Evolutionary conservation across 2,888 invertebrate species (phyloP), one percentile per base, ranked within the genome.

Genomic region (Leptopterna dolabrata): DNA sequence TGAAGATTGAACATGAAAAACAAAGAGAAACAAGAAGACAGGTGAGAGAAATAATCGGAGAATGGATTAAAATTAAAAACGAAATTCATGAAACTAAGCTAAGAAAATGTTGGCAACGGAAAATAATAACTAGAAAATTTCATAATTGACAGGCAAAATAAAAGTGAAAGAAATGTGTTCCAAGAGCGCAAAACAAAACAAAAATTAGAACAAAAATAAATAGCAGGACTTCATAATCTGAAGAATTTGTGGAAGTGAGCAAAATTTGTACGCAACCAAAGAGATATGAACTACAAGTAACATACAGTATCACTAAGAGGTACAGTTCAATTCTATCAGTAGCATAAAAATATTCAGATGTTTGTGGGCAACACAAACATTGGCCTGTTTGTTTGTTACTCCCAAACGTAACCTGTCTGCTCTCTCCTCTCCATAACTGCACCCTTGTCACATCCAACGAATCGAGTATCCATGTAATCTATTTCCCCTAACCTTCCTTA

Each of bases 1-100:
- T 91, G 91, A 91, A 92, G 92, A 92, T 93, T 92, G 93, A 93
- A 92, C 93, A 94, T 93, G 93, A 93, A 93, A 93, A 93, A 92
- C 93, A 93, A 91, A 93, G 93, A 92, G 92, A 91, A 89, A 89
- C 88, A 89, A 88, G 88, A 88, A 87, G 89, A 89, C 87, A 89
- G 87, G 88, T 82, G 89, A 87, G 88, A 88, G 87, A 88, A 88
- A 89, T 88, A 89, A 89, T 88, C 89, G 88, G 89, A 45, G 36
- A 73, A 73, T 41, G 24, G 63, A 30, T 30, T 73, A 30, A 73
- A 45, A 78, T 24, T 19, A 88, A 86, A 88, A 89, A 88, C 89
- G 80, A 89, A 84, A 51, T 88, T 43, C 88, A 87, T 88, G 88
- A 88, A 90, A 87, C 82, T 19, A 83, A 83, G 41, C 41, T 11